A percentile compares a stretch with the other conserved stretches of the same genome.
These are phyloP conservation scores for Eumeta japonica DNA, from an alignment of 1,140 invertebrate species.

Conservation along the genomic window DNA sequence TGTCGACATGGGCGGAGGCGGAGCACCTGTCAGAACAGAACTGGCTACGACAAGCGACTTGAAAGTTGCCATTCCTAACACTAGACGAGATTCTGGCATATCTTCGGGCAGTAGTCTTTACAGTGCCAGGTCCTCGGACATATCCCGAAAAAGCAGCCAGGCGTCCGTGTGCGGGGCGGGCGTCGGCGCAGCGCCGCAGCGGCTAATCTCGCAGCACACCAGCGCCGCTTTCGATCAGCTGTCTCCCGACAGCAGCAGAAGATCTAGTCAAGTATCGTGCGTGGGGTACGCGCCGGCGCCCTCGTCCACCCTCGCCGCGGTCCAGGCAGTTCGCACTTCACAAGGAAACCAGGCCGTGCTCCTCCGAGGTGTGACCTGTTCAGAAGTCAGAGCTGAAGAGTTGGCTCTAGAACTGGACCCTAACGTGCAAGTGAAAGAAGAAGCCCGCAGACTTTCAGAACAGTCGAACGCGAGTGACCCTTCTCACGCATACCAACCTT, in stretches of 20 bases:
- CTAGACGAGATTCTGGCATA: conserved; percentile 51
- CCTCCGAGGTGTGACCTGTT: conserved; percentile 46
- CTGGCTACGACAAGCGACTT: no score
- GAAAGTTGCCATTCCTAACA: conserved; percentile 41
- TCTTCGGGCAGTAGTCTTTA: conserved; percentile 54
- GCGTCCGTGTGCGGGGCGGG: conserved; percentile 61
- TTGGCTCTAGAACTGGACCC: conserved; percentile 45
- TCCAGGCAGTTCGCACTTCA: conserved; percentile 45
- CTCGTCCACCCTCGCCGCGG: conserved; percentile 58
- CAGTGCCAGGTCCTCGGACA: conserved; percentile 53
- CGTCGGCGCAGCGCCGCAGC: conserved; percentile 23
- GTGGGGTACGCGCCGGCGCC: conserved; percentile 58
- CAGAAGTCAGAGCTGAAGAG: conserved; percentile 46
- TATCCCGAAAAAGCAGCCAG: conserved; percentile 75
- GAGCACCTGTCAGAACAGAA: conserved; percentile 21
- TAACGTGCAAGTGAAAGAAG: conserved; percentile 61
- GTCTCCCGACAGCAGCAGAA: conserved; percentile 78
- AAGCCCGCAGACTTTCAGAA: conserved; percentile 58
- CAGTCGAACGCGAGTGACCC: conserved; percentile 54
- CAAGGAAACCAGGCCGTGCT: conserved; percentile 51
- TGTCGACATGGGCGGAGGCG: conserved; percentile 35
- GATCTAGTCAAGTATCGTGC: conserved; percentile 67
- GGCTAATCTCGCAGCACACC: conserved; percentile 43
- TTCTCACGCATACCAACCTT: conserved; percentile 38
- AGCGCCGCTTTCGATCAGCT: conserved; percentile 80